Conservation (phyloP, 2,888 invertebrate species). For the Azorinus chamasolen region DNA sequence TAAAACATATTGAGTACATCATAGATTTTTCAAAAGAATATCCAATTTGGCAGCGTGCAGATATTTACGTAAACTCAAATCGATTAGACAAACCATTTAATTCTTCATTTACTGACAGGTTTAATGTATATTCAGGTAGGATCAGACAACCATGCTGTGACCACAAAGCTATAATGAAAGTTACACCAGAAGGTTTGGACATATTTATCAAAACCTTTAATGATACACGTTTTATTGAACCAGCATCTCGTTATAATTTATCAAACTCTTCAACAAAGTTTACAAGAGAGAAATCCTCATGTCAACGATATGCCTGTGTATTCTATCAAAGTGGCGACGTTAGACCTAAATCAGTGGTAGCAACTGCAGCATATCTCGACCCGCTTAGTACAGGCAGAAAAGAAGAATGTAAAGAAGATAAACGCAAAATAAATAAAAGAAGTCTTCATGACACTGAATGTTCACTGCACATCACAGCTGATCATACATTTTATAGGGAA, state of each 20-base stretch:
- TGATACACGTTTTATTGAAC: conserved; percentile 43
- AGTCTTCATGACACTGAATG: conserved; percentile 57
- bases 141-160: conserved; percentile 3
- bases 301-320: neutral
- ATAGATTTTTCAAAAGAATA: too few relatives aligned
- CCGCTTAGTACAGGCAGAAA: neutral
- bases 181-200: conserved; percentile 38
- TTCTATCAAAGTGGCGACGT: conserved; percentile 34
- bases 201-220: conserved; percentile 25
- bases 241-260: conserved; percentile 12
- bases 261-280: too few relatives aligned
- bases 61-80: too few relatives aligned
- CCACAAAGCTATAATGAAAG: conserved; percentile 22
- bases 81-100: too few relatives aligned
- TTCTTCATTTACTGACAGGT: too few relatives aligned
- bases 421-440: conserved; percentile 12
- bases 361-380: too few relatives aligned
- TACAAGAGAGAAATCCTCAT: too few relatives aligned
- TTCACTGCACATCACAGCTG: conserved; percentile 79
- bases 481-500: conserved; percentile 77
- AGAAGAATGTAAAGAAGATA: neutral
- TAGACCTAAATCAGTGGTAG: neutral
- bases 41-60: too few relatives aligned
- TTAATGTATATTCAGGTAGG: neutral
- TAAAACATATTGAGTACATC: too few relatives aligned